Evolutionary conservation across 2,888 invertebrate genomes (phyloP).

Genomic region (Trissoscelio sp.): DNA sequence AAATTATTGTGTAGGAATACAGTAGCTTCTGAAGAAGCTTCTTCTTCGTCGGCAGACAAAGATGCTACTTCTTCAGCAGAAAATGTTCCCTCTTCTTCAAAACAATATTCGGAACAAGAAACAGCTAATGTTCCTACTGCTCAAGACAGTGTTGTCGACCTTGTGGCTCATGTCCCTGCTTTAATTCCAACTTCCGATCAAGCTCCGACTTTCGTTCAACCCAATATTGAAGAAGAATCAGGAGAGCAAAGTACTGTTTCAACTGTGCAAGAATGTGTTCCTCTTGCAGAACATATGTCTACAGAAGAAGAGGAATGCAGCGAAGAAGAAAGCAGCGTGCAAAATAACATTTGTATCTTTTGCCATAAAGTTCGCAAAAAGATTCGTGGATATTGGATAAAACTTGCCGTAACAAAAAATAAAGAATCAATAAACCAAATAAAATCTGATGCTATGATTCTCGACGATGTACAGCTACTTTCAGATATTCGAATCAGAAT

Average conservation of each 20-base stretch:
- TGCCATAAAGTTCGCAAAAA: constrained; percentile 4
- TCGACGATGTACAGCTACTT: neutral
- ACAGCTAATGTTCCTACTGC: too few relatives aligned
- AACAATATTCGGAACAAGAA: neutral
- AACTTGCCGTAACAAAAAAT: neutral
- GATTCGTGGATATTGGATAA: neutral
- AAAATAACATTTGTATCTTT: constrained; percentile 10
- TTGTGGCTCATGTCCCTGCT: too few relatives aligned
- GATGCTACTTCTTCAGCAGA: neutral
- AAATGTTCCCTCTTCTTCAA: neutral
- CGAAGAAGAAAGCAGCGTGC: neutral
- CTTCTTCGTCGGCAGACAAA: too few relatives aligned
- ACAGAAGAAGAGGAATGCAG: neutral
- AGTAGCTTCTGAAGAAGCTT: too few relatives aligned
- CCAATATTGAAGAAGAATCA: neutral
- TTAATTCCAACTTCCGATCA: too few relatives aligned
- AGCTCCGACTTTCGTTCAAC: too few relatives aligned
- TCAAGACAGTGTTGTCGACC: too few relatives aligned
- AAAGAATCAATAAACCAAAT: neutral
- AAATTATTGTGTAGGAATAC: too few relatives aligned
- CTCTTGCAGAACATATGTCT: too few relatives aligned
- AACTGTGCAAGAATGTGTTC: neutral
- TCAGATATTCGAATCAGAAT: neutral
- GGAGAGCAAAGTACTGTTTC: neutral
- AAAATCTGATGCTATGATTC: neutral